A percentile compares a stretch with the other conserved stretches of the same genome.
phyloP scores from a whole-genome alignment of 2,113 vertebrate species.

The Corythornis vintsioides region DNA sequence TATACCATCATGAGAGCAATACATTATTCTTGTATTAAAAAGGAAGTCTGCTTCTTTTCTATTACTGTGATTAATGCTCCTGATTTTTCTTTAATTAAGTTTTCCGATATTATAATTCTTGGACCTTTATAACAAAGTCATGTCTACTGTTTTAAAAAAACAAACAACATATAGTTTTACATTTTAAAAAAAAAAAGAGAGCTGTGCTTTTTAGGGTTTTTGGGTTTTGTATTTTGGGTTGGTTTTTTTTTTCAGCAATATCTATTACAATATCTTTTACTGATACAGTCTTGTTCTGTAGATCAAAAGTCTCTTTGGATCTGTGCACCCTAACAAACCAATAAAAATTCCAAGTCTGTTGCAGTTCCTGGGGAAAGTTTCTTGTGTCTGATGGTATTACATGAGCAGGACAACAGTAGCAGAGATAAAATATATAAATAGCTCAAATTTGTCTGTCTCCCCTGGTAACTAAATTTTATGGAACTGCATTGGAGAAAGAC shows the following conservation, averaged over 20 bases:
- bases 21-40: background rate
- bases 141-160: background rate
- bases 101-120: background rate
- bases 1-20: background rate
- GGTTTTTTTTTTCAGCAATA: background rate
- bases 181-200: background rate
- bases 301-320: constrained; percentile 42
- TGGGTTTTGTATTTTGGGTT: no score
- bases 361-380: constrained; percentile 8
- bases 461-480: constrained; percentile 19
- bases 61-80: background rate
- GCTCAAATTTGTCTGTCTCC: constrained; percentile 9
- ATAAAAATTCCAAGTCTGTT: background rate
- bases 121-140: background rate
- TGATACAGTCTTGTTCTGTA: background rate
- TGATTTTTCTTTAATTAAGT: background rate
- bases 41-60: background rate
- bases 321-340: background rate
- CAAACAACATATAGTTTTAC: background rate
- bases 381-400: background rate
- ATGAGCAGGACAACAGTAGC: background rate
- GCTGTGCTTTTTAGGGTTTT: background rate
- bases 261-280: background rate
- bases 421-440: constrained; percentile 21
- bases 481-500: background rate